A percentile compares a stretch with the other conserved stretches of the same genome.
Conservation (phyloP, 37 sponge, comb jelly and placozoan species). For the Amphimedon queenslandica region DNA sequence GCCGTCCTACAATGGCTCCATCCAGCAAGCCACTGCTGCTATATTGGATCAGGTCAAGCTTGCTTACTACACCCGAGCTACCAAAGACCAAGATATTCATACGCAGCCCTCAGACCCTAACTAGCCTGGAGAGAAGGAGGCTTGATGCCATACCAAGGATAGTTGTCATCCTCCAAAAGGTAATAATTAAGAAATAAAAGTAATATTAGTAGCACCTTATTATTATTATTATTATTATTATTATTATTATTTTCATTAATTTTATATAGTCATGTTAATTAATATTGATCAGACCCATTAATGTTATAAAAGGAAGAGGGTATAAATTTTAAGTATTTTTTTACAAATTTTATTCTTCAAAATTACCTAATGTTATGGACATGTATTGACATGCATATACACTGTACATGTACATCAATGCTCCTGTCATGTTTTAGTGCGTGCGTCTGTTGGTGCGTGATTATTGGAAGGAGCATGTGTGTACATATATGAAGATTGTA, state of each 20-base stretch:
- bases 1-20: conserved; percentile 38
- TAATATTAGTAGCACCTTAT: too few relatives aligned
- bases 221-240: too few relatives aligned
- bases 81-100: conserved; percentile 80
- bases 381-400: not conserved
- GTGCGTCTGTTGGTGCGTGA: not conserved
- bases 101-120: conserved; percentile 60
- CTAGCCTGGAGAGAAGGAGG: conserved; percentile 58
- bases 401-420: not conserved
- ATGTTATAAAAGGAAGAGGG: too few relatives aligned
- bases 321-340: too few relatives aligned
- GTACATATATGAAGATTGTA: too few relatives aligned
- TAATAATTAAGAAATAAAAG: too few relatives aligned
- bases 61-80: conserved; percentile 38
- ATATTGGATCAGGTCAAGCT: conserved; percentile 26
- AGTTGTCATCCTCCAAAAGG: conserved; percentile 52
- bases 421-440: not conserved
- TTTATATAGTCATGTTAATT: too few relatives aligned
- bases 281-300: too few relatives aligned
- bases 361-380: too few relatives aligned
- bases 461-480: too few relatives aligned
- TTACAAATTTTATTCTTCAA: too few relatives aligned
- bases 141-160: conserved; percentile 35
- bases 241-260: too few relatives aligned
- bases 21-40: conserved; percentile 13